Base-by-base conservation (phyloP, 2,797 vertebrate genomes). In the Myoxocephalus aenaeus region DNA sequence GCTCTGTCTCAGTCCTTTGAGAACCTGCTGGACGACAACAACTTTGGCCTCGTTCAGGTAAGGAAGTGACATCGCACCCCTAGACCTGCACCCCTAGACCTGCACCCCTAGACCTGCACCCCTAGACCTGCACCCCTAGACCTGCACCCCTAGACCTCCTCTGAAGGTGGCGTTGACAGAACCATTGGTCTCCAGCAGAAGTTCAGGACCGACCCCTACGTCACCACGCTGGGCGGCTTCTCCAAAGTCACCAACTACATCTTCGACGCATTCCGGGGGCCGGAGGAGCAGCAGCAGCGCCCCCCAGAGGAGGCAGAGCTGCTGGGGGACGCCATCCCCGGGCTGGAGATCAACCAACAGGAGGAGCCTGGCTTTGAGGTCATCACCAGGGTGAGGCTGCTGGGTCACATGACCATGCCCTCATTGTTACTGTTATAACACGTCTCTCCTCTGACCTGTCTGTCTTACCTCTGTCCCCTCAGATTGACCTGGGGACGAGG, bases 171-270 rank as follows among this genome's bases (percentile, higher is more conserved):
- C 15, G 40, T 8, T 42, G 40, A 42, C 13, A 12, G 54, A 29
- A 14, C 51, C 1, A 3, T 34, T 44, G 54, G 64, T 81, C 5
- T 68, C 66, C 64, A 14, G 58, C 94, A 98, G 98, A 99, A 97
- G 88, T 92, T 96, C 77, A 96, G 93, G 82, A 97, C 95, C 79
- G 97, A 98, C 88, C 97, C 98, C 0, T 98, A 98, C 1, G 95
- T 95, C 68, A 93, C 96, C 54, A 98, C 97, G 0, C 92, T 98
- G 88, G 96, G 96, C 58, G 92, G 96, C 87, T 97, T 99, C 93
- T 99, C 97, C 86, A 98, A 96, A 95, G 97, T 99, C 88, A 98
- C 97, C 86, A 97, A 98, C 93, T 98, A 96, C 92, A 93, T 99
- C 75, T 96, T 94, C 46, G 96, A 97, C n/a, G 97, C 96, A 4